These are phyloP conservation scores for Salticus scenicus DNA, from an alignment of 2,888 invertebrate genomes.

Conservation along the genomic window DNA sequence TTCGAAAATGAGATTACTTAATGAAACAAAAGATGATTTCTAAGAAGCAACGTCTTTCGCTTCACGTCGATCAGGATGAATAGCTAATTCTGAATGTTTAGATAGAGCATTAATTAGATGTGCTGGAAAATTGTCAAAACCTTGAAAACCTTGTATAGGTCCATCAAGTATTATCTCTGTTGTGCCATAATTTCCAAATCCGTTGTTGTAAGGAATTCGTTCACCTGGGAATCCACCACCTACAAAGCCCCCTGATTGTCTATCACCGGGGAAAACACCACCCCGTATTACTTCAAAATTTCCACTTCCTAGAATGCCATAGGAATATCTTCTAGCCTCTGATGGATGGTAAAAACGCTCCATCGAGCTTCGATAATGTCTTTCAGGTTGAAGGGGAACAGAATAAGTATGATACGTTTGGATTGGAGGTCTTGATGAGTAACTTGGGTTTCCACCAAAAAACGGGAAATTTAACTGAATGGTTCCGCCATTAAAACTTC, in stretches of 20 bases:
- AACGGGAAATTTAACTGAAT: conserved; percentile 49
- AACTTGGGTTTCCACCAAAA: conserved; percentile 39
- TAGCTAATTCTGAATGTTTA: conserved; percentile 58
- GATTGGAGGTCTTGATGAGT: conserved; percentile 28
- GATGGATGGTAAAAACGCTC: conserved; percentile 61
- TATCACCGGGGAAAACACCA: conserved; percentile 62
- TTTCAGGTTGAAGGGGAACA: conserved; percentile 25
- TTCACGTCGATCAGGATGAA: conserved; percentile 25
- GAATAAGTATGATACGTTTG: conserved; percentile 39
- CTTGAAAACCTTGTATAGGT: conserved; percentile 70
- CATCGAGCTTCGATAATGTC: conserved; percentile 20
- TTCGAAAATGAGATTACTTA: background rate
- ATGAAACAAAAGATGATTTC: background rate
- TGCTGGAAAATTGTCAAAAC: conserved; percentile 66
- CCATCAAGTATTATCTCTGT: conserved; percentile 66
- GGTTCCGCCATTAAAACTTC: conserved; percentile 53
- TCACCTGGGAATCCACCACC: conserved; percentile 34
- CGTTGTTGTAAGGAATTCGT: conserved; percentile 28
- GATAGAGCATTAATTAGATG: conserved; percentile 68
- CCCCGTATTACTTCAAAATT: conserved; percentile 71
- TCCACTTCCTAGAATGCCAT: conserved; percentile 69
- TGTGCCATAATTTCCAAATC: conserved; percentile 43
- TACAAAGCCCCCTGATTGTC: conserved; percentile 21
- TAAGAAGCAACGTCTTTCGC: background rate
- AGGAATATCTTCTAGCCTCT: conserved; percentile 61